A percentile compares a stretch with the other conserved stretches of the same genome.
phyloP scores from a whole-genome alignment of 2,797 vertebrate species.

The Podarcis siculus region DNA sequence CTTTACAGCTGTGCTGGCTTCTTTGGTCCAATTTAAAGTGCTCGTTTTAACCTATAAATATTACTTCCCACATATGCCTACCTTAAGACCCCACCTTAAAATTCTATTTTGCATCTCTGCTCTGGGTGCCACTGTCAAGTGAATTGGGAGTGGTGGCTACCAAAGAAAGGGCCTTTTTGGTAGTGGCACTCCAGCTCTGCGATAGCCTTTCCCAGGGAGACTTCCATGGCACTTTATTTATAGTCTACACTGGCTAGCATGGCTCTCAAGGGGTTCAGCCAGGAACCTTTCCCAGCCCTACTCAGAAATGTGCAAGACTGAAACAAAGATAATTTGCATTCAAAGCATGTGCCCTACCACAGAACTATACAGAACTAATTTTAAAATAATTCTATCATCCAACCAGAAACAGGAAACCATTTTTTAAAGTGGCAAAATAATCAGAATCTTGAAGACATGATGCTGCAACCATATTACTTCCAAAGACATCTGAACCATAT shows the following conservation, averaged over 20 bases:
- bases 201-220: no score
- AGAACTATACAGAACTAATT: neutral
- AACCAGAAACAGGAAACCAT: constrained; percentile 27
- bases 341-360: neutral
- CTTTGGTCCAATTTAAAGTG: no score
- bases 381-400: constrained; percentile 17
- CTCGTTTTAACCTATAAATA: neutral
- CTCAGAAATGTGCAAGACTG: no score
- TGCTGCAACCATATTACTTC: constrained; percentile 63
- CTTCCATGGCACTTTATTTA: no score
- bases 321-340: no score
- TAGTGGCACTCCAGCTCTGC: no score
- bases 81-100: neutral
- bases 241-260: no score
- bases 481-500: constrained; percentile 56
- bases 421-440: neutral
- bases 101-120: neutral
- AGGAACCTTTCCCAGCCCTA: no score
- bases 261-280: no score
- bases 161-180: no score
- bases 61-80: neutral
- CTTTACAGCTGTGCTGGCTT: neutral
- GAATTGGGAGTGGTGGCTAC: no score
- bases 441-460: constrained; percentile 58
- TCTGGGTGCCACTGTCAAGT: no score